These are phyloP conservation scores for Parnassius smintheus DNA, from an alignment of 2,888 invertebrate species.

Conservation along the genomic window DNA sequence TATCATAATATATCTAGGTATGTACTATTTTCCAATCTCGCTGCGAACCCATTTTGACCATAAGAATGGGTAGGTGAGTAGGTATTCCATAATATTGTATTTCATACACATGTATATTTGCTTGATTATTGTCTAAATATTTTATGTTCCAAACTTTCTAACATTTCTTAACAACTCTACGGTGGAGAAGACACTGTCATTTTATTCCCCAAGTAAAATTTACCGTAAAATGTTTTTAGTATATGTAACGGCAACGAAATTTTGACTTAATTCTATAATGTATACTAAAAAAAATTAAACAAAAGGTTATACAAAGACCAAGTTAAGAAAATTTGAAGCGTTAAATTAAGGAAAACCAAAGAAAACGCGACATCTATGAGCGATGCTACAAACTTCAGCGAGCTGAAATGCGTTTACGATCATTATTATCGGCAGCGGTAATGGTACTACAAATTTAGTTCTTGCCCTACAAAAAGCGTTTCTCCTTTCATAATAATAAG, in stretches of 20 bases:
- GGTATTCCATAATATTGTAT: too few relatives aligned
- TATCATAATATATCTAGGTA: too few relatives aligned
- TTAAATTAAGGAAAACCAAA: constrained; percentile 33
- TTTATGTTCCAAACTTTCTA: too few relatives aligned
- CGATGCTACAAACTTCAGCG: constrained; percentile 69
- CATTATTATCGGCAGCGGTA: constrained; percentile 76
- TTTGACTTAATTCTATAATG: constrained; percentile 11
- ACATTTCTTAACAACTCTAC: too few relatives aligned
- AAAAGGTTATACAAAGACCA: constrained; percentile 17
- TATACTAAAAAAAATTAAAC: constrained; percentile 17
- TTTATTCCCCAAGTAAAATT: too few relatives aligned
- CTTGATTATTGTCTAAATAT: too few relatives aligned
- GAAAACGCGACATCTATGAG: constrained; percentile 77
- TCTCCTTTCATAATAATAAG: constrained; percentile 83
- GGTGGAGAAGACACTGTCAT: too few relatives aligned
- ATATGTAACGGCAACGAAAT: background rate
- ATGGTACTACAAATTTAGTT: constrained; percentile 79
- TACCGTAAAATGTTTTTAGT: background rate
- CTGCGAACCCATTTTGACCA: too few relatives aligned
- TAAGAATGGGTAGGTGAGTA: too few relatives aligned
- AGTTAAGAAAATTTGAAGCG: constrained; percentile 20
- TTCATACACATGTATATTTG: too few relatives aligned
- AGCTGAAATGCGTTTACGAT: constrained; percentile 77
- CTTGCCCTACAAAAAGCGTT: constrained; percentile 82
- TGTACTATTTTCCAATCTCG: too few relatives aligned